Evolutionary conservation across 1,140 invertebrate genomes (phyloP).

Genomic region (Pectinophora gossypiella): DNA sequence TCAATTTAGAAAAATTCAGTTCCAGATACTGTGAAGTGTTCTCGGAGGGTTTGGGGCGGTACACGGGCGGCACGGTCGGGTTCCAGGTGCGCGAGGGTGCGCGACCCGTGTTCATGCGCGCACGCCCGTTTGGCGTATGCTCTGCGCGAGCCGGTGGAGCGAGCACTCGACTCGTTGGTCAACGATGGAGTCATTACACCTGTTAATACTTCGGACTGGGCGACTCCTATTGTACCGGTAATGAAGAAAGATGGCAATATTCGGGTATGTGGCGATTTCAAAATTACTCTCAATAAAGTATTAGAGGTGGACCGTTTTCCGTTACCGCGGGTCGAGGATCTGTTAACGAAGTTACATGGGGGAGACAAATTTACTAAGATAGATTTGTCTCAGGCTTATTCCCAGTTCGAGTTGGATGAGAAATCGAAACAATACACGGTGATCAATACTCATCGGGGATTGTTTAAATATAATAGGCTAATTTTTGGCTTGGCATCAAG

Average conservation of each 20-base stretch:
- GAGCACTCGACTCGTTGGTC: conserved; percentile 14
- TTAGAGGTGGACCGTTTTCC: conserved; percentile 36
- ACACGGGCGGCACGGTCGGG: conserved; percentile 11
- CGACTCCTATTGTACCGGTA: conserved; percentile 70
- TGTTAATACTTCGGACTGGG: conserved; percentile 67
- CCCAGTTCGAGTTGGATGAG: conserved; percentile 1
- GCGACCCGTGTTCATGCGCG: conserved; percentile 17
- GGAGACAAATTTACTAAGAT: conserved; percentile 12
- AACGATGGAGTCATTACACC: conserved; percentile 8
- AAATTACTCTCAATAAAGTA: conserved; percentile 49
- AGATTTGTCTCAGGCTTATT: neutral
- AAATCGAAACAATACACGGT: neutral
- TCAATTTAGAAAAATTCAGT: conserved; percentile 3
- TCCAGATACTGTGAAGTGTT: conserved; percentile 12
- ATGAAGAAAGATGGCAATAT: conserved; percentile 61
- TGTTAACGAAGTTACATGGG: conserved; percentile 20
- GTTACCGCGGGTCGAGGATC: conserved; percentile 34
- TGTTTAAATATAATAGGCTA: neutral
- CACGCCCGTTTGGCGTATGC: conserved; percentile 26
- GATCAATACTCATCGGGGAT: neutral
- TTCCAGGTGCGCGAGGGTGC: conserved; percentile 13
- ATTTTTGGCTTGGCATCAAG: neutral
- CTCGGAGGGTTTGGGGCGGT: conserved; percentile 10
- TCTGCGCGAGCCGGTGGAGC: conserved; percentile 19
- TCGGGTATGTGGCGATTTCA: conserved; percentile 73